These are phyloP conservation scores for Chaenodraco wilsoni DNA, from an alignment of 2,797 vertebrate species.

Conservation along the genomic window DNA sequence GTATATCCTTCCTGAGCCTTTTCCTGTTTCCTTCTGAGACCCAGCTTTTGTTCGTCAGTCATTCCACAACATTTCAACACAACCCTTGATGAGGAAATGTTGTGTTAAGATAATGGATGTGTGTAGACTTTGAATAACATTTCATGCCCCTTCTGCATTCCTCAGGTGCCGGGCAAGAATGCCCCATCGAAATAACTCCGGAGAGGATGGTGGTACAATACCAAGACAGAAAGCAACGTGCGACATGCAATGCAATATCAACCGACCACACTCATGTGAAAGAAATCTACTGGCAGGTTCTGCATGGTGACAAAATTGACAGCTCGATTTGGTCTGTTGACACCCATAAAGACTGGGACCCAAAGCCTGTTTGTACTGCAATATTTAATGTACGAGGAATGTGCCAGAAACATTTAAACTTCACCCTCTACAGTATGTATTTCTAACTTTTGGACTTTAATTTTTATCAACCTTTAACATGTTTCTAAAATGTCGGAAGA, in stretches of 20 bases:
- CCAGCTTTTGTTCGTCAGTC: slow-evolving; percentile 50
- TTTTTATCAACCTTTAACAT: neutral
- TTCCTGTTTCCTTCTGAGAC: slow-evolving; percentile 55
- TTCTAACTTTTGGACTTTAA: neutral
- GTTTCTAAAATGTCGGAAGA: neutral
- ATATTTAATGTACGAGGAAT: neutral
- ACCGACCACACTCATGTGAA: rapidly evolving
- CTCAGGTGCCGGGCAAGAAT: slow-evolving; percentile 60
- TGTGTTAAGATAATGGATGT: slow-evolving; percentile 25
- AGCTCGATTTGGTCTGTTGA: slow-evolving; percentile 2
- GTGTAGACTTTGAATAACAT: slow-evolving; percentile 19
- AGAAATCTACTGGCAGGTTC: slow-evolving; percentile 54
- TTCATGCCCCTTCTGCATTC: neutral
- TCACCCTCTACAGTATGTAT: slow-evolving; percentile 76
- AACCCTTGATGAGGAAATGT: slow-evolving; percentile 7
- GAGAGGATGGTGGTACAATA: slow-evolving; percentile 65
- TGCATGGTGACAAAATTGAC: rapidly evolving
- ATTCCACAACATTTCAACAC: neutral
- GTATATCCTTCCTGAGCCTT: slow-evolving; percentile 70
- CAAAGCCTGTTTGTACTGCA: slow-evolving; percentile 44
- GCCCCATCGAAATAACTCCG: slow-evolving; percentile 66
- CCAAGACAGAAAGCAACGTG: rapidly evolving
- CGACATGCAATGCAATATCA: slow-evolving; percentile 20
- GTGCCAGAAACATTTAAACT: slow-evolving; percentile 51
- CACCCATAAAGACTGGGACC: slow-evolving; percentile 49